Evolutionary conservation across 30 jellyfish, hydroid and myxozoan species (phyloP).

Genomic region (Aurelia sp.): DNA sequence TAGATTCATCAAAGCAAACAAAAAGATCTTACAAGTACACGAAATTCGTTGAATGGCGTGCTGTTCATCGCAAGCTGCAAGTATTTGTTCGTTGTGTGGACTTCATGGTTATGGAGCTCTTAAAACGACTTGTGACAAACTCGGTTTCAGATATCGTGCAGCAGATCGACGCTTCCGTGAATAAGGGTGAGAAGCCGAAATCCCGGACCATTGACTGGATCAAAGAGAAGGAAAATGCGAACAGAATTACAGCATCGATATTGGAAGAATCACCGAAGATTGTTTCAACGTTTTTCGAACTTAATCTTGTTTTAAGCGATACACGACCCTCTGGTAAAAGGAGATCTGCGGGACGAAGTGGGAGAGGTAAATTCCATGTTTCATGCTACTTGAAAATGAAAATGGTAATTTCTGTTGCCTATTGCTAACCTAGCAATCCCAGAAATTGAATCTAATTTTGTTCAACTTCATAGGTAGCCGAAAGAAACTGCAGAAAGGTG

Average conservation of each 20-base stretch:
- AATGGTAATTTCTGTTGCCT: too few relatives aligned
- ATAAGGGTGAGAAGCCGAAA: slow-evolving; percentile 47
- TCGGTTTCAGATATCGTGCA: slow-evolving; percentile 51
- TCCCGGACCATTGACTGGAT: slow-evolving; percentile 27
- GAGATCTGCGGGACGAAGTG: slow-evolving; percentile 1
- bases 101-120: slow-evolving; percentile 67
- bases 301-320: slow-evolving; percentile 33
- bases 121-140: slow-evolving; percentile 55
- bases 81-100: slow-evolving; percentile 75
- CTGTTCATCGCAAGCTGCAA: slow-evolving; percentile 54
- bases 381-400: too few relatives aligned
- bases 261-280: slow-evolving; percentile 26
- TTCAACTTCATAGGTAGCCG: too few relatives aligned
- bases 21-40: slow-evolving; percentile 61
- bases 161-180: slow-evolving; percentile 63
- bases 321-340: slow-evolving; percentile 5
- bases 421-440: too few relatives aligned
- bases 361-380: too few relatives aligned
- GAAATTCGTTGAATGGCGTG: slow-evolving; percentile 46
- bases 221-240: slow-evolving; percentile 17
- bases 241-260: background rate
- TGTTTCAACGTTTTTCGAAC: slow-evolving; percentile 36
- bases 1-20: slow-evolving; percentile 10
- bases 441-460: too few relatives aligned
- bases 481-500: too few relatives aligned